A percentile compares a stretch with the other conserved stretches of the same genome.
Conservation (phyloP, 2,113 vertebrate species). For the Urocitellus parryii region DNA sequence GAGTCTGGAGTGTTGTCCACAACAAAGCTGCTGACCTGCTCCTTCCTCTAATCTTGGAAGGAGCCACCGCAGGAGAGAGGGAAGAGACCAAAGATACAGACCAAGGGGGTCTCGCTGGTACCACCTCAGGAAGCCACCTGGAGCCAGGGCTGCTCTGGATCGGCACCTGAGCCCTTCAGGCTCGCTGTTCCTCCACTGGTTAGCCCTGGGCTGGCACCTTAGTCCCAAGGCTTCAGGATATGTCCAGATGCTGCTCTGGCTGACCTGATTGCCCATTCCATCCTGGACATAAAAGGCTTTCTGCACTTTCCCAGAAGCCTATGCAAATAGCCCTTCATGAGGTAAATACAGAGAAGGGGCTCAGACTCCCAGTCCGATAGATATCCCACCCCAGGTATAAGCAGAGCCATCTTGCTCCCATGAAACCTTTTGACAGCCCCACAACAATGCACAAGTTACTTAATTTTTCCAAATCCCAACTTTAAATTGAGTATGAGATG, state of each 20-base stretch:
- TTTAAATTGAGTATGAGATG: neutral
- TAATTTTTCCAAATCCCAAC: neutral
- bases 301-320: neutral
- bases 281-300: neutral
- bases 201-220: neutral
- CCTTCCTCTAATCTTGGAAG: neutral
- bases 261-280: neutral
- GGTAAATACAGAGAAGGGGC: neutral
- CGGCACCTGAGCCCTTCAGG: neutral
- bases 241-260: neutral
- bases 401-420: neutral
- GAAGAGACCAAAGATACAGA: neutral
- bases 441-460: neutral
- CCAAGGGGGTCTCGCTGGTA: neutral
- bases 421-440: fast-evolving
- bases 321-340: neutral
- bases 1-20: neutral
- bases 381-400: neutral
- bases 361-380: neutral
- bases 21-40: neutral
- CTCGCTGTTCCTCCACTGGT: neutral
- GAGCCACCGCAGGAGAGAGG: neutral
- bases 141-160: neutral
- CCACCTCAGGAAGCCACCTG: neutral
- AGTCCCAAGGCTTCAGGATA: neutral